These are phyloP conservation scores for Apamea anceps DNA, from an alignment of 2,888 invertebrate species.

Conservation along the genomic window DNA sequence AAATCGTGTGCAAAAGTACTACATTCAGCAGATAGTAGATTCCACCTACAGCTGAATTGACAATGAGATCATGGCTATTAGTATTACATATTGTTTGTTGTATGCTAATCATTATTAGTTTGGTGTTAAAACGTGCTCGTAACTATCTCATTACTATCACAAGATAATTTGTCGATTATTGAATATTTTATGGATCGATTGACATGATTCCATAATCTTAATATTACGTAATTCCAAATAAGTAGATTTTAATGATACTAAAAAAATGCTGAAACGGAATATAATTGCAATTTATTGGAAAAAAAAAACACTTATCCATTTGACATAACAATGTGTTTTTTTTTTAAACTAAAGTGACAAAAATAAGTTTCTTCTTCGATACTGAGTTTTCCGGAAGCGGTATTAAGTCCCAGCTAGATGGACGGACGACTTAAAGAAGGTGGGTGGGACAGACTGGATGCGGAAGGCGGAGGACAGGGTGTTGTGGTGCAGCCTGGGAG, in stretches of 20 bases:
- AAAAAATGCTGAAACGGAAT: not conserved
- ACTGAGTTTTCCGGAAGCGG: not conserved
- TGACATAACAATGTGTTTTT: not conserved
- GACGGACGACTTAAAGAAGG: too few species aligned
- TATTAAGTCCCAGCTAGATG: too few species aligned
- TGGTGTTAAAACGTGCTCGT: not conserved
- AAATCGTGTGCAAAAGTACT: slow-evolving; percentile 46
- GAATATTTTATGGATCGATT: slow-evolving; percentile 20
- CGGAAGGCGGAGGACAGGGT: too few species aligned
- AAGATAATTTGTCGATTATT: slow-evolving; percentile 32
- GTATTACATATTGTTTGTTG: not conserved
- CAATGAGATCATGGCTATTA: slow-evolving; percentile 16
- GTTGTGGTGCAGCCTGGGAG: too few species aligned
- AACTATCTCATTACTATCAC: slow-evolving; percentile 31
- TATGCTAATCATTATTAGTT: slow-evolving; percentile 12
- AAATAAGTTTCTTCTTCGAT: not conserved
- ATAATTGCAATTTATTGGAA: slow-evolving; percentile 4
- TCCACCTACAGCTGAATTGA: not conserved
- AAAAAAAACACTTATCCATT: not conserved
- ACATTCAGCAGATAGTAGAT: slow-evolving; percentile 25
- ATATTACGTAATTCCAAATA: slow-evolving; percentile 13
- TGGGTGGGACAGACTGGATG: too few species aligned
- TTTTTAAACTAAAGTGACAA: too few species aligned
- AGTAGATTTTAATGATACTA: slow-evolving; percentile 5
- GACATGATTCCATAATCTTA: slow-evolving; percentile 13